Base-by-base conservation (phyloP, 2,888 invertebrate genomes). In the Dendrolimus houi region DNA sequence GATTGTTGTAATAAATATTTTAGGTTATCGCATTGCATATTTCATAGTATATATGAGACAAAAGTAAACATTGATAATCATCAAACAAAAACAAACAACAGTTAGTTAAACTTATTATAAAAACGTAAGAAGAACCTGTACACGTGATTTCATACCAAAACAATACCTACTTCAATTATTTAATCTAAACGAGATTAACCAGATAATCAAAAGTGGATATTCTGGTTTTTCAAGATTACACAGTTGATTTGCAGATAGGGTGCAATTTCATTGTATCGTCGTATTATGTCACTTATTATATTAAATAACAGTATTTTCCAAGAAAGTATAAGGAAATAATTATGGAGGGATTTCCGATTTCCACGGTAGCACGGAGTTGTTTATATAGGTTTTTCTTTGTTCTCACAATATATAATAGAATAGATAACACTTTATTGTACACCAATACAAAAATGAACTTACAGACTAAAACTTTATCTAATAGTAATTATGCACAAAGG, bases 301-400 rank as follows among this genome's bases (percentile, higher is more conserved):
- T 17, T 47, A n/a, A 29, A 56, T 57, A 10, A 47, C 9, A 6
- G 47, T 47, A 63, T 75, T 82, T 85, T 83, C 79, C 74, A 74
- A 70, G 81, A 78, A 86, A 83, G 75, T 79, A 71, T 75, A 70
- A 74, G 79, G 77, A 81, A 83, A 83, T 72, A 79, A 84, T 83
- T 82, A 81, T 70, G 67, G 76, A 71, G 87, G 88, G 78, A 87
- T 87, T 88, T 87, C 88, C 89, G 85, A 87, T 85, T 85, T 83
- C 79, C 81, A 82, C 76, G 77, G 29, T 85, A 83, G 79, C 81
- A 82, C 76, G 77, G 29, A 3, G 3, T 29, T 29, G 29, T 29
- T 29, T 29, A 29, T 29, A 29, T 29, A 29, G 29, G 29, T 6
- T 29, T 29, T 29, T 29, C 29, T 29, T 29, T 29, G 29, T 29